phyloP scores from a whole-genome alignment of 2,888 invertebrate genomes.

The Xestia rhomboidea region DNA sequence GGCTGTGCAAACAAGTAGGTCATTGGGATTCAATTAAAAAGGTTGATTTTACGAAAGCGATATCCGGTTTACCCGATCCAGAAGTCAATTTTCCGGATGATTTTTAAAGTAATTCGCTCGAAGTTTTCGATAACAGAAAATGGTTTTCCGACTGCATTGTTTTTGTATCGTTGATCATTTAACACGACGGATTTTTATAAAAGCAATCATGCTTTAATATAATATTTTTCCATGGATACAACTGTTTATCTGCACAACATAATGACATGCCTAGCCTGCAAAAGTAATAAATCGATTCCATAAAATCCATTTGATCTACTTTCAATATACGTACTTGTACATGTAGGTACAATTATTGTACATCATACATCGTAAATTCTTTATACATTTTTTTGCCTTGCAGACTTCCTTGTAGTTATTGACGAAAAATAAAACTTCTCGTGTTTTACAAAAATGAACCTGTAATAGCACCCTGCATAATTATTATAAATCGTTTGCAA shows the following conservation, averaged over 20 bases:
- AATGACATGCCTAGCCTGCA: not conserved
- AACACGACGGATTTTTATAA: not conserved
- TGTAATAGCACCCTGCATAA: not conserved
- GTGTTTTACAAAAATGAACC: not conserved
- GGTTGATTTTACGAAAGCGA: constrained; percentile 5
- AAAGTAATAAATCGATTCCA: constrained; percentile 16
- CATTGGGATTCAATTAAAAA: constrained; percentile 20
- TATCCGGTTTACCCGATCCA: not conserved
- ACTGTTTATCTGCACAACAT: not conserved
- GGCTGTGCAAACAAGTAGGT: not conserved
- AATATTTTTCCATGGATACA: not conserved
- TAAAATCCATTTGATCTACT: constrained; percentile 10
- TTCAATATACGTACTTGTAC: not conserved
- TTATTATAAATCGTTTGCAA: not conserved
- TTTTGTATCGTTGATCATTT: constrained; percentile 13
- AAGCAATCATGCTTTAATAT: not conserved
- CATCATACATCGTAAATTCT: constrained; percentile 18
- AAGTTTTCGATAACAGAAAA: not conserved
- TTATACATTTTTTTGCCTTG: not conserved
- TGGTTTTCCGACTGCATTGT: not conserved
- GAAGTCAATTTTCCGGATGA: constrained; percentile 23
- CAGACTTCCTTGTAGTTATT: constrained; percentile 7
- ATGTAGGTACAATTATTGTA: no score
- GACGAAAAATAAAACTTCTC: not conserved
- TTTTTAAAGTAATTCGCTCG: constrained; percentile 8